Base-by-base conservation (phyloP, 2,888 invertebrate genomes). In the Ochlodes sylvanus region DNA sequence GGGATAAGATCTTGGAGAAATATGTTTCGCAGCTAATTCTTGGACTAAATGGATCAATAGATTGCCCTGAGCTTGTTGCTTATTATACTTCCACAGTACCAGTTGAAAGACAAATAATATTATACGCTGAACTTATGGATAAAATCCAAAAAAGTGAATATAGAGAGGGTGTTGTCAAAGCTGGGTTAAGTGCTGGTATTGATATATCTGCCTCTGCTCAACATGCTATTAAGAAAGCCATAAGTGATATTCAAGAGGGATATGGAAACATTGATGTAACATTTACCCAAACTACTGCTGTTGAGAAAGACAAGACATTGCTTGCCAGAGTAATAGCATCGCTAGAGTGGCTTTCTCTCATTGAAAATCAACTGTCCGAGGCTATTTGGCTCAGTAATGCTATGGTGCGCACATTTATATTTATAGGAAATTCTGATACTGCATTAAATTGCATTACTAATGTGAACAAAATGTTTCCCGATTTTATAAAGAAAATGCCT, bases 381-480 rank as follows among this genome's bases (percentile, higher is more conserved):
- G 96, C 97, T 10, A 83, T 99, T 21, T 96, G 96, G 94, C 96
- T 98, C 81, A 96, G 97, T n/a, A 98, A 98, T 93, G 96, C 97
- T 15, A 94, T 99, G 83, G 96, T 98, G 79, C 95, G 98, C 70
- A 95, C 95, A 68, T 98, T 98, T 84, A 93, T 99, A 70, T 96
- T 96, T 1, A 94, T 96, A 76, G 95, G 96, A 34, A 98, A 98
- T 85, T 91, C 97, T 62, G 96, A 97, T 80, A 98, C 98, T 69
- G 97, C 98, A 21, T 94, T 96, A 58, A 93, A 95, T 70, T 96
- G 97, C 63, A 95, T 97, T 76, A 75, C 74, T 15, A 88, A 78
- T 75, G 70, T 93, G 2, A 84, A 84, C 60, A 79, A 86, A 71
- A 81, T 93, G 85, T 92, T 89, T 70, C 87, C 92, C 27, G 83